A percentile compares a stretch with the other conserved stretches of the same genome.
Conservation (phyloP, 1,140 invertebrate species). For the Ditylenchus dipsaci region DNA sequence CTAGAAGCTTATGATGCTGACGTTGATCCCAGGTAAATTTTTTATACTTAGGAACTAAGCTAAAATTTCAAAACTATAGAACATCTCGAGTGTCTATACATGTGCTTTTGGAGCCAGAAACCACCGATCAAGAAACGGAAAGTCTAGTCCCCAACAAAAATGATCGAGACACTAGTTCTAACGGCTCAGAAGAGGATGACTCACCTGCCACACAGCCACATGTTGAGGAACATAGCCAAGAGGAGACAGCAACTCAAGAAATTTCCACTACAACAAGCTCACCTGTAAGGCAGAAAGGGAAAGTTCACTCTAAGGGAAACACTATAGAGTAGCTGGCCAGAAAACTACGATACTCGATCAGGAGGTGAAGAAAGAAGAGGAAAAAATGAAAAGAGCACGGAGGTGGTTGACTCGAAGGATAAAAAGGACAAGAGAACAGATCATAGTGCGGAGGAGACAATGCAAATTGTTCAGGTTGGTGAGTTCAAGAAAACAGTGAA, state of each 20-base stretch:
- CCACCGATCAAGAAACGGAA: not conserved
- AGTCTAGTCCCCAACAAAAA: not conserved
- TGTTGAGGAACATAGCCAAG: not conserved
- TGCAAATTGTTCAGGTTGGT: not conserved
- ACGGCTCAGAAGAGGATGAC: not conserved
- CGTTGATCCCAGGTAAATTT: slow-evolving; percentile 34
- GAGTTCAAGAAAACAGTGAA: too few species aligned
- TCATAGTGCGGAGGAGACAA: not conserved
- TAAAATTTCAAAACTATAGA: slow-evolving; percentile 13
- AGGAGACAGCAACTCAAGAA: not conserved
- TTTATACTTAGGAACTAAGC: not conserved
- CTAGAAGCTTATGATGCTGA: slow-evolving; percentile 42
- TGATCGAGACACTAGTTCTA: not conserved
- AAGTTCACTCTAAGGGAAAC: not conserved
- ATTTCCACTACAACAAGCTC: not conserved
- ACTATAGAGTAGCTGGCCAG: not conserved
- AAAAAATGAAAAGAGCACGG: not conserved
- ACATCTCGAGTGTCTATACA: slow-evolving; percentile 37
- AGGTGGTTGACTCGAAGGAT: not conserved
- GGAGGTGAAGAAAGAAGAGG: not conserved
- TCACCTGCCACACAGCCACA: not conserved
- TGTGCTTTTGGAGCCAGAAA: slow-evolving; percentile 20
- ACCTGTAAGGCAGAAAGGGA: not conserved
- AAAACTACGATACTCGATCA: not conserved
- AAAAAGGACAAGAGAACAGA: not conserved